Conservation (phyloP, 2,888 invertebrate species). For the Adelphocoris suturalis region DNA sequence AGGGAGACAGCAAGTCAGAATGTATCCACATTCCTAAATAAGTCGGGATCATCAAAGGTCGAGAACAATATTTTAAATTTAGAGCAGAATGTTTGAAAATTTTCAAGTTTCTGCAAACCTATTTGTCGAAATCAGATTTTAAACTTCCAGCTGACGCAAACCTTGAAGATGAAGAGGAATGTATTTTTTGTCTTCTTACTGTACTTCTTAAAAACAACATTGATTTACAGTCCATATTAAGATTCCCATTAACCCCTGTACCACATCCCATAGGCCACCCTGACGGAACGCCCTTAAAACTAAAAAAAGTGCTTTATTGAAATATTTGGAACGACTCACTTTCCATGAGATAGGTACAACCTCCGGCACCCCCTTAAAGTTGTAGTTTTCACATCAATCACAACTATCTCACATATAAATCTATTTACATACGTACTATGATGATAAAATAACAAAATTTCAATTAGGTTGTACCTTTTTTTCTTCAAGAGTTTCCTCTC, state of each 20-base stretch:
- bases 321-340: constrained; percentile 11
- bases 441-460: no score
- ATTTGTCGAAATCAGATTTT: not conserved
- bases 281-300: constrained; percentile 37
- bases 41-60: not conserved
- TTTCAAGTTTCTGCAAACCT: not conserved
- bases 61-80: not conserved
- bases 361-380: no score
- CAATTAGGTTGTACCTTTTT: constrained; percentile 83
- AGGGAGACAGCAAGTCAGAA: not conserved
- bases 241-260: constrained; percentile 1
- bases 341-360: no score
- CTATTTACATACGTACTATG: no score
- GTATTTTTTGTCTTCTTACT: not conserved
- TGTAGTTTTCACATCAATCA: no score
- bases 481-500: constrained; percentile 89
- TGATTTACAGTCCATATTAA: not conserved
- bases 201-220: not conserved
- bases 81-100: not conserved
- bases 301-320: constrained; percentile 36
- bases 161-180: not conserved
- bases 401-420: no score
- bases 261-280: not conserved
- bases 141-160: not conserved
- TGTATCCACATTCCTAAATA: not conserved